Evolutionary conservation across 2,888 invertebrate species (phyloP), one percentile per base, ranked within the genome.

Genomic region (Xestia ashworthii): DNA sequence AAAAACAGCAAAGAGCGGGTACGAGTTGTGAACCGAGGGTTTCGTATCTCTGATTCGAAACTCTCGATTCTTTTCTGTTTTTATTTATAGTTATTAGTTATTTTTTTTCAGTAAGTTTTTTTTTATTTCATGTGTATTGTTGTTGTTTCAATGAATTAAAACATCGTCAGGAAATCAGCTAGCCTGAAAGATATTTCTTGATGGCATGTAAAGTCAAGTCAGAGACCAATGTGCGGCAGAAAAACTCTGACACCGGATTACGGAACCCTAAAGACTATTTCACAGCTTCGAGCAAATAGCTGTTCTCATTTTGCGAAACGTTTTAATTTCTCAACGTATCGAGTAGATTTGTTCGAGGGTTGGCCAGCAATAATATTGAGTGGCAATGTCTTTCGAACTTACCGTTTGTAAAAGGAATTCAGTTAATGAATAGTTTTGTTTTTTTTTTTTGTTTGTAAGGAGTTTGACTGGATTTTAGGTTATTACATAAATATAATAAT

Each of bases 301-400:
- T 78, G 71, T 78, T 80, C 81, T 81, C 79, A 80, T 82, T 82
- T 76, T 77, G 70, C 71, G 67, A 78, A 80, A 60, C 76, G 71
- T 81, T 86, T 88, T 87, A 86, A 89, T 87, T 89, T 85, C 65
- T 76, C 71, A n/a, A n/a, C 71, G 80, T 85, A 87, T 88, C 78
- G 73, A 85, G 74, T 77, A 76, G 55, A 74, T 80, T 79, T 65
- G 70, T 74, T 14, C 53, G 71, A 50, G 66, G 67, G 60, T 65
- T 53, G 32, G 65, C 50, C 38, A 78, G 74, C 64, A 81, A 77
- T 80, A 80, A 82, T 77, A 87, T 87, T 79, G 78, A 80, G 65
- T 71, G 53, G 55, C 41, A 58, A 81, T 80, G 62, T 62, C 44
- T 74, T 71, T 69, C 3, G 53, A 66, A 62, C 69, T 41, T 41